These are phyloP conservation scores for Palythoa heliodiscus DNA, from an alignment of 92 coral and sea anemone species.

Conservation along the genomic window DNA sequence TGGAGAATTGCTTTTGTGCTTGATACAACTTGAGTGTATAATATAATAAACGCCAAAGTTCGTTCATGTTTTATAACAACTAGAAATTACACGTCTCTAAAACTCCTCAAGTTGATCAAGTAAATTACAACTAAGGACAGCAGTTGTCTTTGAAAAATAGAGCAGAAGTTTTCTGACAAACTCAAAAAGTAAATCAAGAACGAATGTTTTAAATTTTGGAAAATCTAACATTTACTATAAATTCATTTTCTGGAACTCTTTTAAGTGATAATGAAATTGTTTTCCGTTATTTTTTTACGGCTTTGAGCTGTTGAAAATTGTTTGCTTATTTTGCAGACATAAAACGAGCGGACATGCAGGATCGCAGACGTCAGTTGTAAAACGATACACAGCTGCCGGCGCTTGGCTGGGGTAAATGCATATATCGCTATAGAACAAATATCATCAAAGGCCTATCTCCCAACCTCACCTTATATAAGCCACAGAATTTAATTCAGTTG, in stretches of 20 bases:
- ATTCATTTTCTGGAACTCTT: neutral
- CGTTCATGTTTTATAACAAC: neutral
- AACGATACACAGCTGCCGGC: neutral
- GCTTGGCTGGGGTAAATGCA: no score
- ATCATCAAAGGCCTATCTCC: neutral
- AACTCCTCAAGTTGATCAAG: neutral
- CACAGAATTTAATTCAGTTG: no score
- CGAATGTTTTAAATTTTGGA: neutral
- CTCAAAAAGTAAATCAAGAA: neutral
- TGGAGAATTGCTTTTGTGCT: neutral
- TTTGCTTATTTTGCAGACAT: neutral
- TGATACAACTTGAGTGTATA: conserved; percentile 2
- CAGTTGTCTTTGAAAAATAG: neutral
- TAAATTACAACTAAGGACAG: conserved; percentile 9
- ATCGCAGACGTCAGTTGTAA: neutral
- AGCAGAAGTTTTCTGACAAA: neutral
- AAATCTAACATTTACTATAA: neutral
- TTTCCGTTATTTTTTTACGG: conserved; percentile 2
- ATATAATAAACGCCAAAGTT: neutral
- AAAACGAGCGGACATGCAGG: neutral
- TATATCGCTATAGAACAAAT: neutral
- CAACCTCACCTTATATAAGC: no score
- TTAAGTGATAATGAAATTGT: neutral
- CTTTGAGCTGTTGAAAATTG: neutral
- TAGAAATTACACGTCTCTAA: neutral